Evolutionary conservation across 2,113 vertebrate species (phyloP).

Genomic region (Alexandromys fortis): DNA sequence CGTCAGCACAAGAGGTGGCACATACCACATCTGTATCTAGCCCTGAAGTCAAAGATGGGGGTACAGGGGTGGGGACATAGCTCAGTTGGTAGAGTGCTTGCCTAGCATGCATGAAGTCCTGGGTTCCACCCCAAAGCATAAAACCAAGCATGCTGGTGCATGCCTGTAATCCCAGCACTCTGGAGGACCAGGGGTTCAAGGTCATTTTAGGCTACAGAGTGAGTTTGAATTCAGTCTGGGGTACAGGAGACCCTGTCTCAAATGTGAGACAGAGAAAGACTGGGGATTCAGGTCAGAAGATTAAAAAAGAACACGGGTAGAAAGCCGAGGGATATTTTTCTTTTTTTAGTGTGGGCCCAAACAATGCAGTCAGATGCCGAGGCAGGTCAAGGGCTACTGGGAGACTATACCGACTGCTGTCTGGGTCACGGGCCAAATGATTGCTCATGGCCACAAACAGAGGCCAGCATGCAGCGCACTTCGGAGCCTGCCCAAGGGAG

Average conservation of each 20-base stretch:
- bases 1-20: background rate
- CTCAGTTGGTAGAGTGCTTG: background rate
- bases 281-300: background rate
- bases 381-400: background rate
- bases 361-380: background rate
- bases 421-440: background rate
- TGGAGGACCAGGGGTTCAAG: background rate
- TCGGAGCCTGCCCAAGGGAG: background rate
- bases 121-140: background rate
- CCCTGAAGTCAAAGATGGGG: background rate
- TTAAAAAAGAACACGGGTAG: background rate
- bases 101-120: conserved; percentile 18
- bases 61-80: background rate
- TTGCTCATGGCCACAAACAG: background rate
- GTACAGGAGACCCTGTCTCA: background rate
- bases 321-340: background rate
- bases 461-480: background rate
- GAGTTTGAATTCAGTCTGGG: background rate
- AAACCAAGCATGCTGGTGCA: background rate
- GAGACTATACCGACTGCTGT: background rate
- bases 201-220: background rate
- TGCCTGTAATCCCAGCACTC: conserved; percentile 5
- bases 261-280: background rate
- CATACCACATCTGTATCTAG: background rate
- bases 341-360: background rate